Base-by-base conservation (phyloP, 2,888 invertebrate genomes). In the Melinopterus prodromus region DNA sequence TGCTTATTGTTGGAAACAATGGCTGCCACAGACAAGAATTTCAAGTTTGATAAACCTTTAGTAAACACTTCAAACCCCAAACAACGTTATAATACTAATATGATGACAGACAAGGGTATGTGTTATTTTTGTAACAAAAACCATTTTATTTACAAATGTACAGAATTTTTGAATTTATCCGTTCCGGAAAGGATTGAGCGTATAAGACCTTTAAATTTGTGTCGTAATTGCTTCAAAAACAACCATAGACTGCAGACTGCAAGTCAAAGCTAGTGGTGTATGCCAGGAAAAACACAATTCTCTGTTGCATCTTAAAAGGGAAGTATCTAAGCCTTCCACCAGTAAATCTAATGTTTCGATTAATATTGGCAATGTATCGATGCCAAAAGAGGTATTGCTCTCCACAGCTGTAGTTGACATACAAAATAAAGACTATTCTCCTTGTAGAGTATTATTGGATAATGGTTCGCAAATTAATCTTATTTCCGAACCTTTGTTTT, bases 101-200 rank as follows among this genome's bases (percentile, higher is more conserved):
- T n/a, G 26, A 53, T 6, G 7, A n/a, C 9, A 71, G 26, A n/a
- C 7, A 14, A 26, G 6, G 16, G 16, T 9, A 71, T 16, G 26
- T 71, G 74, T 6, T 74, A 35, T 76, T 38, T 76, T 9, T 76
- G 76, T 53, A 37, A 38, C 9, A 76, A 16, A 4, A 6, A 15
- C 4, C 76, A 76, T 76, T n/a, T 16, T 9, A 53, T 76, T 76
- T 53, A 76, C 15, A 76, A 53, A 16, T 76, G 76, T 26, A 6
- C 38, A 7, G 76, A 16, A 53, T 53, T 76, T 16, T 76, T 76
- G 16, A 76, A 76, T 16, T 76, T 76, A 53, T 16, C 38, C 6
- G 53, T 76, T 15, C 36, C 36, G 1, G 16, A 16, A 26, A 9
- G 71, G 14, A 14, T 71, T 16, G 9, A 71, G 6, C 16, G 26